Conservation (phyloP, 2,888 invertebrate species). For the Germaria angustata region DNA sequence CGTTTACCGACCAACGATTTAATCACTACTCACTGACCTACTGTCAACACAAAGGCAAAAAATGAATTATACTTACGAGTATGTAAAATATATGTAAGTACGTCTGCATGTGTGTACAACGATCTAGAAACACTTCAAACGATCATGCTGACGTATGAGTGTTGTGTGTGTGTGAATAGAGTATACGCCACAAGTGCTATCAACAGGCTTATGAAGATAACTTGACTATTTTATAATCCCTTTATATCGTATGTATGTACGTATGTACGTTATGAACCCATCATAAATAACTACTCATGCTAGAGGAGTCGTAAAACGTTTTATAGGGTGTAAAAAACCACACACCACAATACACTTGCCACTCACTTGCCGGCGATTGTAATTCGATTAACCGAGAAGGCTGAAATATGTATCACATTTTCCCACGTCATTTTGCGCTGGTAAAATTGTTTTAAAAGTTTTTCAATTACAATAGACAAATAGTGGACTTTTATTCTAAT, state of each 20-base stretch:
- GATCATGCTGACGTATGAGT: conserved; percentile 55
- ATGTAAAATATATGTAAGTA: too few species aligned
- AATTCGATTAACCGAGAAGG: too few species aligned
- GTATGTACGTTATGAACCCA: conserved; percentile 12
- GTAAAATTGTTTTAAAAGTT: neutral
- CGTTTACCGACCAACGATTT: conserved; percentile 3
- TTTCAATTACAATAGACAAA: too few species aligned
- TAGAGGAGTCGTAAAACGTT: neutral
- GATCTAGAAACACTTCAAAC: neutral
- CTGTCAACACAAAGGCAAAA: neutral
- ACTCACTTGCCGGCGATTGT: too few species aligned
- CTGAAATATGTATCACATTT: too few species aligned
- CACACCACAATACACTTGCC: neutral
- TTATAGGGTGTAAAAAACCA: neutral
- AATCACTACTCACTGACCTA: neutral
- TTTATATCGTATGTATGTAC: neutral
- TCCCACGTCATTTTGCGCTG: neutral
- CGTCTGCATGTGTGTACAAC: neutral
- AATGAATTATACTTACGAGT: conserved; percentile 14
- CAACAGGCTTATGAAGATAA: conserved; percentile 45
- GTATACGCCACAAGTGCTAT: conserved; percentile 48
- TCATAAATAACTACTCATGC: neutral
- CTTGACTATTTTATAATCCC: conserved; percentile 13
- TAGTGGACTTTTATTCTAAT: too few species aligned
- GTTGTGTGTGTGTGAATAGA: conserved; percentile 30